Percentiles rank a stretch among this genome's conserved stretches.
These are phyloP conservation scores for Apostichopus japonicus DNA, from an alignment of 35 echinoderm and acorn worm species.

Conservation along the genomic window DNA sequence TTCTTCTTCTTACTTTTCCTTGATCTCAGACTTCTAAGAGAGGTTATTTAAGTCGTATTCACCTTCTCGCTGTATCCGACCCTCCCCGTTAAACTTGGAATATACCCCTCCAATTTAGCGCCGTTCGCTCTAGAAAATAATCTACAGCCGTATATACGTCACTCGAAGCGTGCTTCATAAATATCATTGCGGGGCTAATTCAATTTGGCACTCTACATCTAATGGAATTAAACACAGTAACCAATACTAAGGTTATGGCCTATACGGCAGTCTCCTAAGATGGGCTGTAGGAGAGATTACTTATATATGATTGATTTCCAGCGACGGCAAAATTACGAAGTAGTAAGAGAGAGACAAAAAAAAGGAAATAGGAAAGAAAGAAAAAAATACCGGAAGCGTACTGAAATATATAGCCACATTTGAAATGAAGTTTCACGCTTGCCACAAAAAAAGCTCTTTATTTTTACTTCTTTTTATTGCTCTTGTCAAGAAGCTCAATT, in stretches of 20 bases:
- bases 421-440: no score
- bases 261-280: neutral
- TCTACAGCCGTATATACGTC: conserved; percentile 1
- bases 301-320: conserved; percentile 15
- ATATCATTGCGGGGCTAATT: conserved; percentile 47
- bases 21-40: neutral
- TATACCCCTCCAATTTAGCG: neutral
- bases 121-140: neutral
- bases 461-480: no score
- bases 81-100: neutral
- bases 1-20: neutral
- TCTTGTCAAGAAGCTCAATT: no score
- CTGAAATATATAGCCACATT: neutral
- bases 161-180: conserved; percentile 19
- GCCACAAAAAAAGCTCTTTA: no score
- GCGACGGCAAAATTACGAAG: conserved; percentile 2
- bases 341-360: no score
- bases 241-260: conserved; percentile 39
- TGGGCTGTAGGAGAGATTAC: conserved; percentile 17
- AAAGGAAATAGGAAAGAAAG: neutral
- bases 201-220: conserved; percentile 34
- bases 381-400: neutral
- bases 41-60: neutral
- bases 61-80: neutral
- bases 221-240: conserved; percentile 52